Conservation (phyloP, 2,888 invertebrate species). For the Chironomus riparius region DNA sequence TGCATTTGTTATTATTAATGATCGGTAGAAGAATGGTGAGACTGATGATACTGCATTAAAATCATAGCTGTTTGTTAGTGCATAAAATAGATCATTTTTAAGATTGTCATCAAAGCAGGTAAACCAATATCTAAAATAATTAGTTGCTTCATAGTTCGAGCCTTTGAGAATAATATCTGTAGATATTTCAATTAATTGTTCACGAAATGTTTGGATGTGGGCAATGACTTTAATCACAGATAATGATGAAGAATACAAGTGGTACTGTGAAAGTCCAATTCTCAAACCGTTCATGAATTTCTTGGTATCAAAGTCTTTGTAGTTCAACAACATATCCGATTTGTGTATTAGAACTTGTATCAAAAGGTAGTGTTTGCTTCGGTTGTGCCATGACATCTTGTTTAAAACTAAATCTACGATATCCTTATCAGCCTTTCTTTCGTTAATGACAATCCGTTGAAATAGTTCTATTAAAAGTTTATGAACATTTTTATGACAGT, state of each 20-base stretch:
- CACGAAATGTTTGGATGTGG: neutral
- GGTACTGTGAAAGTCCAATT: neutral
- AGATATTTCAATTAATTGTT: neutral
- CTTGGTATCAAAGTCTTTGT: neutral
- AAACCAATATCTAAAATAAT: constrained; percentile 15
- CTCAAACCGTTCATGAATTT: neutral
- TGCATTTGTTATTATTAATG: constrained; percentile 1
- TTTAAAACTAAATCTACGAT: neutral
- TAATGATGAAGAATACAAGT: neutral
- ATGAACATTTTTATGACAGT: neutral
- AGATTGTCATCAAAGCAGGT: neutral
- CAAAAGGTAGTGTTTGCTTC: constrained; percentile 8
- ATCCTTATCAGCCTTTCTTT: neutral
- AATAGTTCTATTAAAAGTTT: neutral
- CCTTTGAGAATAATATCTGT: neutral
- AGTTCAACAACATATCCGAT: neutral
- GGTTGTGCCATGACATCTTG: neutral
- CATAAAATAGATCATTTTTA: neutral
- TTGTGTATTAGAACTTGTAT: neutral
- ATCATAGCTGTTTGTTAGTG: neutral
- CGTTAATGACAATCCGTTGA: neutral
- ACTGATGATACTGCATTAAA: neutral
- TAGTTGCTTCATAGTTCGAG: neutral
- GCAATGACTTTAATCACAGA: neutral
- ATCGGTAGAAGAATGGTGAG: constrained; percentile 3